These are phyloP conservation scores for Cepaea nemoralis DNA, from an alignment of 1,140 invertebrate genomes.

Conservation along the genomic window DNA sequence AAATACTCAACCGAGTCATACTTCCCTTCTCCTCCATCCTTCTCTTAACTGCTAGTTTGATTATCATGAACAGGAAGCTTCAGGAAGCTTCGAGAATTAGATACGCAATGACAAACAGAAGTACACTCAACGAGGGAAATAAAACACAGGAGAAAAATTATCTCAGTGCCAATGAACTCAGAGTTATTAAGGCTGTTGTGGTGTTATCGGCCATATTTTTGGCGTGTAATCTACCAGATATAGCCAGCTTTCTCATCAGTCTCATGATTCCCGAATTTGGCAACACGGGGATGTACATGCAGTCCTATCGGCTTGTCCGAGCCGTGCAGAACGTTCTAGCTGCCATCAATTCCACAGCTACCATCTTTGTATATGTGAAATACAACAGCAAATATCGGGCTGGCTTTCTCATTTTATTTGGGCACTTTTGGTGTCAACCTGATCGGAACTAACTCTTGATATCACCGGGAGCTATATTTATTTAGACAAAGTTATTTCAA, in stretches of 20 bases:
- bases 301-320: not conserved
- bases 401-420: not conserved
- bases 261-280: not conserved
- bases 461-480: no score
- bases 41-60: constrained; percentile 17
- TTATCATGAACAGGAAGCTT: not conserved
- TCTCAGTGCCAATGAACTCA: not conserved
- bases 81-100: not conserved
- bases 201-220: constrained; percentile 1
- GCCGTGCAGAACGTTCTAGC: not conserved
- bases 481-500: no score
- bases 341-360: not conserved
- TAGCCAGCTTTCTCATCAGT: not conserved
- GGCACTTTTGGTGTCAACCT: not conserved
- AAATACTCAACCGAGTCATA: constrained; percentile 9
- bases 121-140: not conserved
- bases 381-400: constrained; percentile 27
- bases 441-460: no score
- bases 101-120: not conserved
- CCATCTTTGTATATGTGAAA: not conserved
- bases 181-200: not conserved
- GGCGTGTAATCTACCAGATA: not conserved
- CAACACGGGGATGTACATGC: not conserved
- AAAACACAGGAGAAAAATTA: not conserved
- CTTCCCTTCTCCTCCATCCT: constrained; percentile 22